These are phyloP conservation scores for Zaprionus davidi DNA, from an alignment of 1,140 invertebrate species.

Conservation along the genomic window DNA sequence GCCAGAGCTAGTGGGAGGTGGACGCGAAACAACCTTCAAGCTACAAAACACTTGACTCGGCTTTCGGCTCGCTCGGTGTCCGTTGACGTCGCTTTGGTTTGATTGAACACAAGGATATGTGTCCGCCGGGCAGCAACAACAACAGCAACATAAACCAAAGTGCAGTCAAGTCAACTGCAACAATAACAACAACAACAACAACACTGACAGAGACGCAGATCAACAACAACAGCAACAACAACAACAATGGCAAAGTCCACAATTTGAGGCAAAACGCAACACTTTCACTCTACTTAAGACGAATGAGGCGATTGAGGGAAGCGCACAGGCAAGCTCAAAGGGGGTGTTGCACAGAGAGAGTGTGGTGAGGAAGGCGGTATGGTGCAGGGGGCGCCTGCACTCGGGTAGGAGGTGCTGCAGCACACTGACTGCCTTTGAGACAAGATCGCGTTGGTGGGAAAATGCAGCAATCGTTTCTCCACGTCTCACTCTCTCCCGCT, in stretches of 20 bases:
- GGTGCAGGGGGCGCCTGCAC: neutral
- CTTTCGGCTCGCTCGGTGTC: conserved; percentile 24
- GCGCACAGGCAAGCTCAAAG: conserved; percentile 30
- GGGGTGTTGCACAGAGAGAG: conserved; percentile 25
- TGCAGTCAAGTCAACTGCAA: conserved; percentile 42
- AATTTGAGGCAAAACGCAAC: conserved; percentile 78
- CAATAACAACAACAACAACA: conserved; percentile 28
- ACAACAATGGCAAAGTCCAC: conserved; percentile 55
- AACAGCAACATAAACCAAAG: conserved; percentile 65
- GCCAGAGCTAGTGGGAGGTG: conserved; percentile 62
- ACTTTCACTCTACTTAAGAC: conserved; percentile 83
- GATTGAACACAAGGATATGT: conserved; percentile 84
- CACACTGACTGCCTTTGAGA: conserved; percentile 45
- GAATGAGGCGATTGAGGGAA: conserved; percentile 60
- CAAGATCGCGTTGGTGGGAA: conserved; percentile 80
- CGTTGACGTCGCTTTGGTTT: conserved; percentile 80
- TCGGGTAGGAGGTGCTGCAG: neutral
- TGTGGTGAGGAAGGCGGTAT: neutral
- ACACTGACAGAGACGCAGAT: conserved; percentile 46
- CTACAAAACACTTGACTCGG: conserved; percentile 79
- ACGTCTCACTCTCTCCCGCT: conserved; percentile 39
- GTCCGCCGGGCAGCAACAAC: conserved; percentile 61
- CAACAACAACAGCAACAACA: conserved; percentile 49
- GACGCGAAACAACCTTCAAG: conserved; percentile 77
- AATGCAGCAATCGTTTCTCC: conserved; percentile 67